phyloP scores from a whole-genome alignment of 2,797 vertebrate genomes.

The Siniperca undulata region DNA sequence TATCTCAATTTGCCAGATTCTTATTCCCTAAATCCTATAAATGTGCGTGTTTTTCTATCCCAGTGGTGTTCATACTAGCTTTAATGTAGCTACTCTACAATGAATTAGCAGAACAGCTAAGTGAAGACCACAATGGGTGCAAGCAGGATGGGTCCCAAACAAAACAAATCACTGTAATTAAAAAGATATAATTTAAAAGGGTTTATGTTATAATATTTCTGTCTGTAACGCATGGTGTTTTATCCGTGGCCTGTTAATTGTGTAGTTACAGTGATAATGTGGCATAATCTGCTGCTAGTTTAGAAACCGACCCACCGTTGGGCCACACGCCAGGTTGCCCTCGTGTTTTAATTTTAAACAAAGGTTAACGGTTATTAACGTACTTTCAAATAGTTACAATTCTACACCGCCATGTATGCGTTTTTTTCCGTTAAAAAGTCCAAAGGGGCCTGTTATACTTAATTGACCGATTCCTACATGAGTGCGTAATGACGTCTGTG shows the following conservation, averaged over 20 bases:
- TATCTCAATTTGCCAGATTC: neutral
- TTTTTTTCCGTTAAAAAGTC: neutral
- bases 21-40: neutral
- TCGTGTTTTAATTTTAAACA: neutral
- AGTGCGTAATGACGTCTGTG: conserved; percentile 77
- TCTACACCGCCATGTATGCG: rapidly evolving
- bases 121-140: conserved; percentile 8
- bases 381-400: too few species aligned
- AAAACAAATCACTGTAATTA: neutral
- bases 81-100: neutral
- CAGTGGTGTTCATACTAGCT: neutral
- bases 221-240: neutral
- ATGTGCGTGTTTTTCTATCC: neutral
- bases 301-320: neutral
- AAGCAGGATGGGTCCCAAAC: conserved; percentile 14
- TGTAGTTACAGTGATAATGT: conserved; percentile 18
- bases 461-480: conserved; percentile 34
- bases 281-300: conserved; percentile 30
- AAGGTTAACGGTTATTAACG: neutral
- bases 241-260: neutral
- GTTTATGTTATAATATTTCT: neutral
- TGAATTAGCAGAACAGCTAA: neutral
- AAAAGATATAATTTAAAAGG: neutral
- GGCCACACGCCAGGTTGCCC: conserved; percentile 19
- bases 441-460: conserved; percentile 5